Percentiles rank a stretch among this genome's conserved stretches.
Conservation (phyloP, 2,888 invertebrate species). For the Heliconius charithonia region DNA sequence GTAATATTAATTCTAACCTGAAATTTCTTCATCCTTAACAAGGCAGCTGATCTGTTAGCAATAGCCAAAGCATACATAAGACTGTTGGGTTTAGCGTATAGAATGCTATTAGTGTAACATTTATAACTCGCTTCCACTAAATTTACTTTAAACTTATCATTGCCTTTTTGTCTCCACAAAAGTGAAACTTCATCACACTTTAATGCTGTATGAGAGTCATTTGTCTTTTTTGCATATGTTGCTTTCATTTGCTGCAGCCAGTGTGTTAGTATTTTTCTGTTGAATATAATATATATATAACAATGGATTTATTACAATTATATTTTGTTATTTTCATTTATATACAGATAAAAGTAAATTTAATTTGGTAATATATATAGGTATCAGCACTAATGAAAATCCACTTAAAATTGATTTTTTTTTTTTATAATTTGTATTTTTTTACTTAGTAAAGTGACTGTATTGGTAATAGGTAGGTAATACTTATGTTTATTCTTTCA, state of each 20-base stretch:
- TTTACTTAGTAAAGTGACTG: no score
- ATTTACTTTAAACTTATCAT: slow-evolving; percentile 83
- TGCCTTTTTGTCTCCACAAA: slow-evolving; percentile 81
- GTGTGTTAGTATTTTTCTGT: slow-evolving; percentile 67
- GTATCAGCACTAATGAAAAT: neutral
- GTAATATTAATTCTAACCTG: slow-evolving; percentile 68
- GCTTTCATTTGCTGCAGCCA: slow-evolving; percentile 72
- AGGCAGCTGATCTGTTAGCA: slow-evolving; percentile 88
- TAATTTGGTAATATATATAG: neutral
- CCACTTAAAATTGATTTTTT: neutral
- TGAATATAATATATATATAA: neutral
- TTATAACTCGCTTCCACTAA: slow-evolving; percentile 79
- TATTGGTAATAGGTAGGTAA: no score
- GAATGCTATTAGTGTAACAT: slow-evolving; percentile 86
- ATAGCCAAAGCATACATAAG: slow-evolving; percentile 85
- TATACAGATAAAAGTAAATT: neutral
- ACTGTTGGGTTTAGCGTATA: slow-evolving; percentile 81
- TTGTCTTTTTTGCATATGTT: slow-evolving; percentile 61
- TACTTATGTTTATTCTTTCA: no score
- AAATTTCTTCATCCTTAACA: slow-evolving; percentile 84
- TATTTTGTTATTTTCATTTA: neutral
- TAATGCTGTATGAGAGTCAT: slow-evolving; percentile 62
- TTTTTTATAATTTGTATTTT: no score
- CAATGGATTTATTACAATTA: neutral
- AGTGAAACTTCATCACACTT: slow-evolving; percentile 70